These are phyloP conservation scores for Zaprionus camerounensis DNA, from an alignment of 1,140 invertebrate species.

Conservation along the genomic window DNA sequence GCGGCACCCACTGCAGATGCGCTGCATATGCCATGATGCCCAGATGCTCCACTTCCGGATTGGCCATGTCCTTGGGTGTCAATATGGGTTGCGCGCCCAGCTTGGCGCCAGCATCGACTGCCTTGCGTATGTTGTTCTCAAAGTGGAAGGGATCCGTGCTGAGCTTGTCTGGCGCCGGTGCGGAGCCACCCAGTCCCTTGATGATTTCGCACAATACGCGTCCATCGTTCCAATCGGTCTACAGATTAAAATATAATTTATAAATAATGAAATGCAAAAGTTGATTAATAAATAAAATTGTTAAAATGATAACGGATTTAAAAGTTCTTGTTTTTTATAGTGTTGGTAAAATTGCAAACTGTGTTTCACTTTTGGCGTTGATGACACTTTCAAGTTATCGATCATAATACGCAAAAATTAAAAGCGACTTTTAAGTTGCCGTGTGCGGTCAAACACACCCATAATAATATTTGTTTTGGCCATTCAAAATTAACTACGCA, in stretches of 20 bases:
- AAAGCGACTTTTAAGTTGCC: background rate
- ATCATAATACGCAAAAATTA: background rate
- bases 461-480: constrained; percentile 4
- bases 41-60: constrained; percentile 96
- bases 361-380: background rate
- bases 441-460: background rate
- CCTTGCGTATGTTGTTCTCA: constrained; percentile 93
- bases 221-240: constrained; percentile 99
- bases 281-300: constrained; percentile 32
- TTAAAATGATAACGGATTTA: background rate
- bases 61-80: constrained; percentile 96
- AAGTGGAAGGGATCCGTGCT: constrained; percentile 89
- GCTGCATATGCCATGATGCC: constrained; percentile 98
- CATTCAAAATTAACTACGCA: constrained; percentile 6
- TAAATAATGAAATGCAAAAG: constrained; percentile 24
- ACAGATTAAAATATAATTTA: constrained; percentile 14
- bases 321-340: background rate
- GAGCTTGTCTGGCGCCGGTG: constrained; percentile 91
- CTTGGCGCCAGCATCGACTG: constrained; percentile 87
- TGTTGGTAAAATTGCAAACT: background rate
- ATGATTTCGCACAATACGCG: constrained; percentile 94
- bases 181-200: constrained; percentile 93
- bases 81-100: constrained; percentile 94
- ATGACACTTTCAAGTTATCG: constrained; percentile 3
- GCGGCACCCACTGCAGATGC: constrained; percentile 94